phyloP scores from a whole-genome alignment of 1,140 invertebrate genomes.

The Sitobion miscanthi region DNA sequence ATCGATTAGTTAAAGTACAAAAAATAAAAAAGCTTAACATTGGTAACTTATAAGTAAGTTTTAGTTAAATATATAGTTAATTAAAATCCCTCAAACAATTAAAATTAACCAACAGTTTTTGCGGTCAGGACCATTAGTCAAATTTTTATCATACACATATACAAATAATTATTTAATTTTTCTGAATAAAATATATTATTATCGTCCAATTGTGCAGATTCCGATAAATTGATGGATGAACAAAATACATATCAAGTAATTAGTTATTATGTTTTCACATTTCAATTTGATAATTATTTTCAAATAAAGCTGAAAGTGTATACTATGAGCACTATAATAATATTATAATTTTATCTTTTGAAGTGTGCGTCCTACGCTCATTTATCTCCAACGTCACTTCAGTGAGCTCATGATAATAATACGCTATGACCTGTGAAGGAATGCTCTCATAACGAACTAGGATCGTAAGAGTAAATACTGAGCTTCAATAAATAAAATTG shows the following conservation, averaged over 20 bases:
- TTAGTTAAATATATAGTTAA: too few species aligned
- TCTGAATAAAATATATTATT: not conserved
- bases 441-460: not conserved
- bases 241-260: not conserved
- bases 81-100: too few species aligned
- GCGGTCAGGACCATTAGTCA: too few species aligned
- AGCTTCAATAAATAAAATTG: conserved; percentile 11
- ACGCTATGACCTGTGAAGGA: not conserved
- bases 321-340: not conserved
- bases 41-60: too few species aligned
- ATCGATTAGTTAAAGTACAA: too few species aligned
- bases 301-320: not conserved
- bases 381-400: not conserved
- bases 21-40: too few species aligned
- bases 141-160: too few species aligned
- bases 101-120: too few species aligned
- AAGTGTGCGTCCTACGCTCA: not conserved
- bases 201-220: not conserved
- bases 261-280: not conserved
- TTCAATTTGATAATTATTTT: not conserved
- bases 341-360: not conserved
- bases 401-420: not conserved
- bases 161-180: not conserved
- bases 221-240: not conserved
- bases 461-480: not conserved